phyloP scores from a whole-genome alignment of 2,797 vertebrate species.

The Aulostomus chinensis region DNA sequence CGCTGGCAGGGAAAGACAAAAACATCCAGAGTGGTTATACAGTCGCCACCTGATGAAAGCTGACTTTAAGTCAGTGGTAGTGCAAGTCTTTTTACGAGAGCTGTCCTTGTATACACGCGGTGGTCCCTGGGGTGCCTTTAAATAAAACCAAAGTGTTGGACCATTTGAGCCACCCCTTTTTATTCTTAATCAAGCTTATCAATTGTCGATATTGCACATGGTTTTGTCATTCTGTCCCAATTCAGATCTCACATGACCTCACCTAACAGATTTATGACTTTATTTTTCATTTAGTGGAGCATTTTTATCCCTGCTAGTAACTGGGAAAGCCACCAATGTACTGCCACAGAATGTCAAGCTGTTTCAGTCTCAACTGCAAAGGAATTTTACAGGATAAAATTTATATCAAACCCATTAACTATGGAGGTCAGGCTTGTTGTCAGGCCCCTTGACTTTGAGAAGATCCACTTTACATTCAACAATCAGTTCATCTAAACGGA shows the following conservation, averaged over 20 bases:
- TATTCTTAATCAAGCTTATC: too few relatives aligned
- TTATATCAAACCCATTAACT: background rate
- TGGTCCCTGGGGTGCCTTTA: background rate
- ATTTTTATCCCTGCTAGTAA: background rate
- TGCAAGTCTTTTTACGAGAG: background rate
- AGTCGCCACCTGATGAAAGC: constrained; percentile 2
- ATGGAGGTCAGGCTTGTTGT: background rate
- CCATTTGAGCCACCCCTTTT: too few relatives aligned
- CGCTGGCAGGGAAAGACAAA: constrained; percentile 10
- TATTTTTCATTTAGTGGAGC: background rate
- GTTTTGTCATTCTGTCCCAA: too few relatives aligned
- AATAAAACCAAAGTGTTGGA: background rate
- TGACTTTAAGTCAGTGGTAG: constrained; percentile 1
- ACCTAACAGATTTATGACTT: too few relatives aligned
- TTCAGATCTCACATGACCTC: too few relatives aligned
- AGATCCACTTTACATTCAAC: background rate
- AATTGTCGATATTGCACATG: too few relatives aligned
- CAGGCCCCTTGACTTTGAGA: background rate
- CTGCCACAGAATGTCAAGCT: background rate
- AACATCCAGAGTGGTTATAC: background rate
- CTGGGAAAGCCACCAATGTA: background rate
- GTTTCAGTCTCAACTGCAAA: background rate
- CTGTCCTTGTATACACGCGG: background rate
- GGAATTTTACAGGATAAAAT: constrained; percentile 3
- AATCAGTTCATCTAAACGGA: too few relatives aligned